Conservation (phyloP, 2,888 invertebrate species). For the Yponomeuta evonymella region DNA sequence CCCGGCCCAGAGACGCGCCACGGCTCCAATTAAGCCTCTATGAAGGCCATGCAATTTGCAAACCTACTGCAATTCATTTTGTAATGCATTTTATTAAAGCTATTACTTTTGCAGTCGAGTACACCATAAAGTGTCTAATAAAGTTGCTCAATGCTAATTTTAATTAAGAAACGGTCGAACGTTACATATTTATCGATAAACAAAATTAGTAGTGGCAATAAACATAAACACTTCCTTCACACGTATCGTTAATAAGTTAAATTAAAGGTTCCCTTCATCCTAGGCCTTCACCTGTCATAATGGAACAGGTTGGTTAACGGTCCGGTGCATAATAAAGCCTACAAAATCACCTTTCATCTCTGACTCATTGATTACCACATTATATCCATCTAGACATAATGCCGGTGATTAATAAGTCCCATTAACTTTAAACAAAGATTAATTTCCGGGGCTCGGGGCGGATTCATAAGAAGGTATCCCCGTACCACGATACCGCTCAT, state of each 20-base stretch:
- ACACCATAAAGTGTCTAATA: background rate
- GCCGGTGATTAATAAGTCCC: constrained; percentile 63
- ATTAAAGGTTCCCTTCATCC: background rate
- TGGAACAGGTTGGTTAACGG: constrained; percentile 36
- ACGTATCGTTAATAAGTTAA: background rate
- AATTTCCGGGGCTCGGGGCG: constrained; percentile 39
- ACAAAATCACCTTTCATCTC: constrained; percentile 37
- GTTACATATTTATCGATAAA: constrained; percentile 3
- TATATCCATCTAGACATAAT: constrained; percentile 65
- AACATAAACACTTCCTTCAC: background rate
- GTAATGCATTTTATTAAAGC: background rate
- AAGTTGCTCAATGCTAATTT: background rate
- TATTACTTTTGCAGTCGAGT: background rate
- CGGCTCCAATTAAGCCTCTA: background rate
- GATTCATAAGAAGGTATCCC: constrained; percentile 34
- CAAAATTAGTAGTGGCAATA: background rate
- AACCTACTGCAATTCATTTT: background rate
- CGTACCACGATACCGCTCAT: constrained; percentile 29
- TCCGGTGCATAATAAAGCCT: constrained; percentile 39
- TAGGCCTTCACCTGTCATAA: constrained; percentile 7
- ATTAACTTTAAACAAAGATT: constrained; percentile 72
- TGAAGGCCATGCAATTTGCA: background rate
- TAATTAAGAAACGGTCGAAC: background rate
- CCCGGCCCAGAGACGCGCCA: background rate
- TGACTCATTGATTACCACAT: constrained; percentile 63